Base-by-base conservation (phyloP, 2,888 invertebrate genomes). In the Tetragonula carbonaria region DNA sequence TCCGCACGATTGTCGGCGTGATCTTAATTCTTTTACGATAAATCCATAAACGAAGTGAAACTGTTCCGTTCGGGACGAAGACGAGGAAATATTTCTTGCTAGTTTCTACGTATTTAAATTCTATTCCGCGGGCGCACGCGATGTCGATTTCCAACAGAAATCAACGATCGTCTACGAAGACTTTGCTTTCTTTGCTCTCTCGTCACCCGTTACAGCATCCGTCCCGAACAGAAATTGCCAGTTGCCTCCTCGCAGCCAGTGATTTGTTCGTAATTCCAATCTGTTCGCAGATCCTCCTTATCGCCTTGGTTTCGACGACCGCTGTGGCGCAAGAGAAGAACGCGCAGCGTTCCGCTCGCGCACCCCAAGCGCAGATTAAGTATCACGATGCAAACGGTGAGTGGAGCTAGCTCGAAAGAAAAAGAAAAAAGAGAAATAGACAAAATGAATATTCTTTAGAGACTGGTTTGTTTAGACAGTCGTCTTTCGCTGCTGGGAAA, bases 311-410 rank as follows among this genome's bases (percentile, higher is more conserved):
- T 68, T 84, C 91, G 59, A 87, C 86, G 28, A 80, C 90, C 45
- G 8, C 45, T 33, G 83, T 90, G 76, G 91, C 90, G 57, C 85
- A 91, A 76, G 82, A 89, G 38, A 82, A 88, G 28, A 82, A 79
- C 51, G 50, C 74, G 38, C 81, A 85, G 53, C 87, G 93, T 57
- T 50, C 86, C 13, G 71, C 83, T 21, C 92, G 92, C 18, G 81
- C 91, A 4, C 90, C 92, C 0, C 93, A 92, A 80, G 91, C 92
- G 62, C 92, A 92, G 67, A 87, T 93, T 65, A 91, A 91, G 65
- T 94, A 94, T 86, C 89, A 87, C 74, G 91, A 93, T 84, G 90
- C 91, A 45, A 91, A 91, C 66, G 94, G 94, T 94, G 80, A 91
- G 87, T 84, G 74, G 51, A 51, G 2, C 16, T 23, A n/a, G 28